phyloP scores from a whole-genome alignment of 2,888 invertebrate genomes.

The Tenthredo amoena region DNA sequence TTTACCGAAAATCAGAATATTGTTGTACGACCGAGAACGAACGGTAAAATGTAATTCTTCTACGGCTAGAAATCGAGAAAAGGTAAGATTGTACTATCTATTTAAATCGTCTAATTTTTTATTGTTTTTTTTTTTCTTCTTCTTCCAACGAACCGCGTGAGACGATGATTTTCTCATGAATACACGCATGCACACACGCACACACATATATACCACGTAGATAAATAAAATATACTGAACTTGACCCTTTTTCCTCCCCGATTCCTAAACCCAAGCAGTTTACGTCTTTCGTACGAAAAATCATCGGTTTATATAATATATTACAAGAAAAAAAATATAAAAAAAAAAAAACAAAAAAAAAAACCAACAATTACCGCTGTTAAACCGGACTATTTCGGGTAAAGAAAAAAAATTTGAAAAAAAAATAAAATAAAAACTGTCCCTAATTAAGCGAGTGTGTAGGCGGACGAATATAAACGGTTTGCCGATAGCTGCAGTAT shows the following conservation, averaged over 20 bases:
- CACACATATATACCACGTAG: not conserved
- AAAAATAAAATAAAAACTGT: not conserved
- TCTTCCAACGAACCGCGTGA: too few relatives aligned
- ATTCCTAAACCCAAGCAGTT: not conserved
- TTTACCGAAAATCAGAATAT: not conserved
- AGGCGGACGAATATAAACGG: slow-evolving; percentile 18
- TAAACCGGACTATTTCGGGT: not conserved
- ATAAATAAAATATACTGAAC: not conserved
- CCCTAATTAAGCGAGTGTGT: slow-evolving; percentile 36
- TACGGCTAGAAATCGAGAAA: not conserved
- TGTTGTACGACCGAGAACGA: not conserved
- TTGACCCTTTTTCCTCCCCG: not conserved
- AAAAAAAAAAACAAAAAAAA: not conserved
- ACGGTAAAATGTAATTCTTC: not conserved
- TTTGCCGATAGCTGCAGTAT: slow-evolving; percentile 19
- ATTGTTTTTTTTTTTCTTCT: not conserved
- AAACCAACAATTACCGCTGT: not conserved
- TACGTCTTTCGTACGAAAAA: not conserved
- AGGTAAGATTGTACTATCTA: not conserved
- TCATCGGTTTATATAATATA: not conserved
- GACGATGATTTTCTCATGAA: too few relatives aligned
- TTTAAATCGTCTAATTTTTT: not conserved
- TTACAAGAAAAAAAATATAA: too few relatives aligned
- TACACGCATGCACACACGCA: not conserved
- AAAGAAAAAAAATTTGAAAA: not conserved